These are phyloP conservation scores for Bradypodion pumilum DNA, from an alignment of 2,797 vertebrate species.

Conservation along the genomic window DNA sequence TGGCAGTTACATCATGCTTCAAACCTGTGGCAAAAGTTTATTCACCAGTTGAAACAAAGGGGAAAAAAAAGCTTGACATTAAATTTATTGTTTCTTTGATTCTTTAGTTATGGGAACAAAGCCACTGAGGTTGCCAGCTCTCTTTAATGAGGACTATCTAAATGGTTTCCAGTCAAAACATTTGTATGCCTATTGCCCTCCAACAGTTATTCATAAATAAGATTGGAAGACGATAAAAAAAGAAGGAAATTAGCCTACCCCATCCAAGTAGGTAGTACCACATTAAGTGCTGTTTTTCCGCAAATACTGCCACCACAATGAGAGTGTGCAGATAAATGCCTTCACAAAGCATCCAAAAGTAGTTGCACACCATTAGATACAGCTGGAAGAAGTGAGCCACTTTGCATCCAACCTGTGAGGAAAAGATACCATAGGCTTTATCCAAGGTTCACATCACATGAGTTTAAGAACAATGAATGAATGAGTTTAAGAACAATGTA, in stretches of 20 bases:
- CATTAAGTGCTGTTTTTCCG: slow-evolving; percentile 94
- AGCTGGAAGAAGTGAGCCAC: slow-evolving; percentile 92
- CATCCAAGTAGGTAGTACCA: slow-evolving; percentile 98
- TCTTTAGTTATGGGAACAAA: slow-evolving; percentile 27
- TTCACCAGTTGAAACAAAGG: slow-evolving; percentile 42
- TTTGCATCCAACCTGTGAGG: slow-evolving; percentile 90
- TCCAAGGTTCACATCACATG: background rate
- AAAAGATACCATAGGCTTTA: background rate
- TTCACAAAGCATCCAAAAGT: slow-evolving; percentile 99
- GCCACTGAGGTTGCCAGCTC: background rate
- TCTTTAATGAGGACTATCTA: background rate
- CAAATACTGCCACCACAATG: slow-evolving; percentile 97
- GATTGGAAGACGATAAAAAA: background rate
- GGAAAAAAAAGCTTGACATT: slow-evolving; percentile 38
- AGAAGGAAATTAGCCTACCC: slow-evolving; percentile 79
- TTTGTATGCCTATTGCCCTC: background rate
- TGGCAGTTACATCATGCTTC: background rate
- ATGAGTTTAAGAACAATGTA: background rate
- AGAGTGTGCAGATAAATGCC: slow-evolving; percentile 97
- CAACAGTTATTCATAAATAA: background rate
- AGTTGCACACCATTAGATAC: slow-evolving; percentile 95
- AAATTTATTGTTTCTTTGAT: background rate
- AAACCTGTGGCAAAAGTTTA: slow-evolving; percentile 22
- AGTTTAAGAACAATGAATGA: no score
- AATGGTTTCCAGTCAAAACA: background rate